A percentile compares a stretch with the other conserved stretches of the same genome.
Conservation (phyloP, 2,888 invertebrate species). For the Nymphalis polychloros region DNA sequence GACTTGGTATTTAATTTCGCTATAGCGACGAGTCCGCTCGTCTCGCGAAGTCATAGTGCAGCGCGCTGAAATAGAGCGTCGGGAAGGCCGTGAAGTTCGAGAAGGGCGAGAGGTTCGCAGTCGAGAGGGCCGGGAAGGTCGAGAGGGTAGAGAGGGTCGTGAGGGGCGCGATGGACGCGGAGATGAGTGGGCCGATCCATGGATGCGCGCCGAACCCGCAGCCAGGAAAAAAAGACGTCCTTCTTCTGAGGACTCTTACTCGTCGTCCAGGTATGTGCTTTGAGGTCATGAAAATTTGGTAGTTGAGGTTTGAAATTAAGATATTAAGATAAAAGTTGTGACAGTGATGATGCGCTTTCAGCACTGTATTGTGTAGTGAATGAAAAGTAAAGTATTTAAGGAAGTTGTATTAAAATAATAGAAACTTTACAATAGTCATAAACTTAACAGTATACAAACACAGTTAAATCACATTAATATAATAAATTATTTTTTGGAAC, state of each 20-base stretch:
- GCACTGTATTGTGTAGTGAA: conserved; percentile 8
- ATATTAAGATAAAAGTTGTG: conserved; percentile 13
- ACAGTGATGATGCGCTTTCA: conserved; percentile 9
- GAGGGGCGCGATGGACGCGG: conserved; percentile 47
- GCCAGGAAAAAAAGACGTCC: conserved; percentile 66
- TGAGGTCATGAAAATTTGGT: conserved; percentile 2
- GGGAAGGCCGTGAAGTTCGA: conserved; percentile 46
- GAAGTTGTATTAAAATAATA: not conserved
- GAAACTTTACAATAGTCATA: not conserved
- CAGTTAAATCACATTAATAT: not conserved
- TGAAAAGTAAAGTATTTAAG: conserved; percentile 4
- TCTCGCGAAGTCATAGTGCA: conserved; percentile 89
- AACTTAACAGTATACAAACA: too few relatives aligned
- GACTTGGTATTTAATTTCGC: not conserved
- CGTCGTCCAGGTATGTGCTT: conserved; percentile 67
- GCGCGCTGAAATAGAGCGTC: conserved; percentile 78
- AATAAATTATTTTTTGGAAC: not conserved
- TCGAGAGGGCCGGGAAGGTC: conserved; percentile 34
- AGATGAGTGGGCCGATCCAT: conserved; percentile 97
- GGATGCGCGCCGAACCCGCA: conserved; percentile 87
- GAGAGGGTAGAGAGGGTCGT: conserved; percentile 44
- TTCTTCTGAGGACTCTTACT: conserved; percentile 74
- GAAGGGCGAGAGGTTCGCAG: conserved; percentile 46
- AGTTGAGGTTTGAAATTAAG: too few relatives aligned
- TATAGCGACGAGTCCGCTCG: conserved; percentile 81